Evolutionary conservation across 2,888 invertebrate species (phyloP), one percentile per base, ranked within the genome.

Genomic region (Scaptodrosophila latifasciaeformis): DNA sequence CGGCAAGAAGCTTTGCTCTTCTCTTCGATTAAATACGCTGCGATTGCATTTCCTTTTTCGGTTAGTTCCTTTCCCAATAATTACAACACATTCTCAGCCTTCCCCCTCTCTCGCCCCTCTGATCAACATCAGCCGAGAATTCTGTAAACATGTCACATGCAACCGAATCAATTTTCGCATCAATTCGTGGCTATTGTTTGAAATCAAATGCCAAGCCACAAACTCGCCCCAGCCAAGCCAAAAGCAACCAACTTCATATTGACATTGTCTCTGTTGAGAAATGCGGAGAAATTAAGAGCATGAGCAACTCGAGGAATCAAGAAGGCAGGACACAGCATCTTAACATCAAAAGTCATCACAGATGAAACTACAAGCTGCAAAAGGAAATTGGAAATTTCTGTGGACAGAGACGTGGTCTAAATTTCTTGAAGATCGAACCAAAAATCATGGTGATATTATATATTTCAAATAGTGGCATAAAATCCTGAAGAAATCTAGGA

Each of bases 131-230:
- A 46, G 52, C 13, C 37, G 62, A 67, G 63, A 69, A 76, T 77
- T 80, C 76, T 53, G 74, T 67, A 83, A 82, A 83, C 82, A 83
- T 83, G 84, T 83, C 83, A 82, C 83, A 83, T 83, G 81, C 83
- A 83, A 75, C 67, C 54, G 79, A 83, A 84, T 83, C 84, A 84
- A 84, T 83, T 82, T 82, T 71, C 81, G 64, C 76, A 81, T 83
- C 77, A 82, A 82, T 81, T 82, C 70, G 70, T 66, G 62, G 62
- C 44, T 61, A 81, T 71, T 81, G 76, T 68, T 58, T 59, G 65
- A 69, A 70, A 60, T 64, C 57, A 65, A 60, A 67, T 66, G 77
- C 60, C 72, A 77, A 58, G 56, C 65, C 48, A 60, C 31, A 43
- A 30, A 30, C 31, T 52, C 34, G 46, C 29, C 49, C 29, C 24